Percentiles rank a stretch among this genome's conserved stretches.
Conservation (phyloP, 2,797 vertebrate species). For the Enteromius paludinosus region DNA sequence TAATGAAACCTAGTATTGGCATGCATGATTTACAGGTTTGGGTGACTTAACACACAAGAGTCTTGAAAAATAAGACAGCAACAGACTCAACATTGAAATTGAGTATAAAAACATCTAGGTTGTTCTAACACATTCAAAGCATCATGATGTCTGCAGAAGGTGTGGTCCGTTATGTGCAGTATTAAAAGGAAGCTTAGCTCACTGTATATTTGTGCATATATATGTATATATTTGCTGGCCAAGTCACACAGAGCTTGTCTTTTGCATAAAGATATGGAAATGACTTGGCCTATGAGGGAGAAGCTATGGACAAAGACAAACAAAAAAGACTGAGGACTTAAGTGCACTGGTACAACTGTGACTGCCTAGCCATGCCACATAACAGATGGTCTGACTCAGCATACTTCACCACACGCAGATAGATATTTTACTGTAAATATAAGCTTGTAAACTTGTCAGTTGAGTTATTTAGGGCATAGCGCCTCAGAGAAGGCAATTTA, state of each 20-base stretch:
- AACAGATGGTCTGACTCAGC: slow-evolving; percentile 62
- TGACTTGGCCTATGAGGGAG: slow-evolving; percentile 57
- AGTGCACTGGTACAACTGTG: slow-evolving; percentile 74
- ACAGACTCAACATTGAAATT: slow-evolving; percentile 38
- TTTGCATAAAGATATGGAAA: slow-evolving; percentile 60
- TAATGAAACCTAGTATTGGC: slow-evolving; percentile 40
- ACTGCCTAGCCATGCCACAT: slow-evolving; percentile 68
- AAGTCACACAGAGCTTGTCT: slow-evolving; percentile 51
- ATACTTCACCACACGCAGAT: slow-evolving; percentile 54
- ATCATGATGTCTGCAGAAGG: slow-evolving; percentile 50
- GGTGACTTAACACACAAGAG: slow-evolving; percentile 52
- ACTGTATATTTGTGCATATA: slow-evolving; percentile 31
- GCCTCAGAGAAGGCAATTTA: slow-evolving; percentile 68
- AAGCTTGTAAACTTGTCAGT: slow-evolving; percentile 63
- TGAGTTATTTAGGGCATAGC: slow-evolving; percentile 56
- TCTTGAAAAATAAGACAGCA: slow-evolving; percentile 46
- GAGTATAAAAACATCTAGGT: slow-evolving; percentile 54
- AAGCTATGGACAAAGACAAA: slow-evolving; percentile 34
- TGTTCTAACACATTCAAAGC: slow-evolving; percentile 59
- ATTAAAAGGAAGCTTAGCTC: slow-evolving; percentile 46
- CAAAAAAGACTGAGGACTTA: slow-evolving; percentile 67
- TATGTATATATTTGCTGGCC: slow-evolving; percentile 28
- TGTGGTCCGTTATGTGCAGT: slow-evolving; percentile 51
- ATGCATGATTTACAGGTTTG: slow-evolving; percentile 59
- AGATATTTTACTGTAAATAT: slow-evolving; percentile 55